Percentiles rank a stretch among this genome's conserved stretches.
phyloP scores from a whole-genome alignment of 92 coral and sea anemone species.

The Scolanthus callimorphus region DNA sequence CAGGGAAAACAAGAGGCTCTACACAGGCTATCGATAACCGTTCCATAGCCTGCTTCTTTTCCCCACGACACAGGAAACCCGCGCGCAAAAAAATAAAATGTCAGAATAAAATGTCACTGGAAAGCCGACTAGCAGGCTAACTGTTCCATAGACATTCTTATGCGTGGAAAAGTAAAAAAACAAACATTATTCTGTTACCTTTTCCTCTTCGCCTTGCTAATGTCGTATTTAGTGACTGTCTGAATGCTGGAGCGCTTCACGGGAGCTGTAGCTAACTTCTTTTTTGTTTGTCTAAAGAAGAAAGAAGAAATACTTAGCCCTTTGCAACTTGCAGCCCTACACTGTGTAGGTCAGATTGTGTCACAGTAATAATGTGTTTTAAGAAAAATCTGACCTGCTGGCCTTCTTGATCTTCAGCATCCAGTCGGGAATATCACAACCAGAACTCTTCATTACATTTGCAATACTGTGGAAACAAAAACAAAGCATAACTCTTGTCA shows the following conservation, averaged over 20 bases:
- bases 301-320: not conserved
- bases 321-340: not conserved
- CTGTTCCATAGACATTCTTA: too few species aligned
- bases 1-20: too few species aligned
- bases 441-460: conserved; percentile 92
- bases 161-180: too few species aligned
- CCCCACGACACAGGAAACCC: too few species aligned
- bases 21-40: too few species aligned
- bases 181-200: too few species aligned
- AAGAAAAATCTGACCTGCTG: conserved; percentile 43
- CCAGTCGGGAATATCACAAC: conserved; percentile 94
- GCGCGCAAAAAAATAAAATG: too few species aligned
- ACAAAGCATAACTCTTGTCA: too few species aligned
- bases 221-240: conserved; percentile 75
- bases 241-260: conserved; percentile 62
- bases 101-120: too few species aligned
- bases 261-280: conserved; percentile 57
- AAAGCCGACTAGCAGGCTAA: too few species aligned
- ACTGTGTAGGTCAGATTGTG: too few species aligned
- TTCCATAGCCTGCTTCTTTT: too few species aligned
- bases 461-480: conserved; percentile 62
- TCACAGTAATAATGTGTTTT: not conserved
- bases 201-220: conserved; percentile 65
- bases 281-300: conserved; percentile 36
- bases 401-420: conserved; percentile 93